Base-by-base conservation (phyloP, 2,113 vertebrate genomes). In the Caranx melampygus region DNA sequence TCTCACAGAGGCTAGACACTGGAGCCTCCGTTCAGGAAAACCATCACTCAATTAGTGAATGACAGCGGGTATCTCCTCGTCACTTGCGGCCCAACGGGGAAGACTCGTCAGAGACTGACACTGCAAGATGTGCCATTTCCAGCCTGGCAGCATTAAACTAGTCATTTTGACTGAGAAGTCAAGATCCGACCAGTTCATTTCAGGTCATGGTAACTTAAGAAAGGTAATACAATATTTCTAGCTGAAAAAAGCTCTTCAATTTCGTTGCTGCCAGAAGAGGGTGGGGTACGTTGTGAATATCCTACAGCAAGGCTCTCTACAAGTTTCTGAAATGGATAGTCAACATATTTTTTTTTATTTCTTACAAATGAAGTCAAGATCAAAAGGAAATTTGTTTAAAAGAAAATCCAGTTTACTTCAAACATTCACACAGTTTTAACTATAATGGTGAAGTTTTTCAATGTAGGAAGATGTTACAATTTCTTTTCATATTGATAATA, bases 11-110 rank as follows among this genome's bases (percentile, higher is more conserved):
- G 54, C 35, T 12, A 1, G 10, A 78, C 34, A 61, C 71, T 35
- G 20, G 61, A 78, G 45, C 57, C 57, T 60, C 18, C 33, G 31
- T 49, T 58, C 77, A 87, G 70, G 51, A 40, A 82, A 78, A 63
- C 44, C 77, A 68, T 76, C 65, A 34, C 69, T 81, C 58, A 83
- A 82, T 86, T 83, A 86, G 47, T 3, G 37, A 59, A 84, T 37
- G 75, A 87, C 78, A 72, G 72, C 21, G 2, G 75, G 64, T 21
- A 33, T 33, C 59, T 59, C 61, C 33, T 66, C 14, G 18, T 67
- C 61, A 54, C 64, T 65, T 75, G 52, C 71, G 61, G 59, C 13
- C 31, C 34, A n/a, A 31, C 45, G 75, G 73, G 15, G 12, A 52
- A 75, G 31, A 69, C 62, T 62, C 76, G 72, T 26, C 51, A 67